Evolutionary conservation across 2,797 vertebrate genomes (phyloP).

Genomic region (Acanthopagrus latus): DNA sequence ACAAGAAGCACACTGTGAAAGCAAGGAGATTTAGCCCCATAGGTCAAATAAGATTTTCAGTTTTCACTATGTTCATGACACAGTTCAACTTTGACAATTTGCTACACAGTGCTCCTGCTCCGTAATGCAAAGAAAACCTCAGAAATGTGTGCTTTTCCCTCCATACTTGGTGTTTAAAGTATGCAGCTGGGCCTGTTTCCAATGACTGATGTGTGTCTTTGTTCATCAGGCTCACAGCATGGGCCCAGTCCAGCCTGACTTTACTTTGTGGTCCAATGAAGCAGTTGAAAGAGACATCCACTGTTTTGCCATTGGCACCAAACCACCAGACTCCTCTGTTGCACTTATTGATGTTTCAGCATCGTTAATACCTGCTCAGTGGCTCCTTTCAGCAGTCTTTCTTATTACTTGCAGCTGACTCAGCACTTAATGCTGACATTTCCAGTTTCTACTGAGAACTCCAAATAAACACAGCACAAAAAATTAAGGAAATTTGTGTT

Average conservation of each 20-base stretch:
- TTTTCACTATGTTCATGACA: slow-evolving; percentile 24
- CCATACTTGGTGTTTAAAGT: slow-evolving; percentile 24
- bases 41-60: slow-evolving; percentile 39
- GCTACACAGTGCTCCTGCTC: slow-evolving; percentile 2
- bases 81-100: slow-evolving; percentile 30
- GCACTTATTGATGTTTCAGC: slow-evolving; percentile 8
- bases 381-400: not conserved
- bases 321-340: slow-evolving; percentile 11
- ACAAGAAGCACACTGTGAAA: slow-evolving; percentile 35
- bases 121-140: slow-evolving; percentile 14
- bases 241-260: not conserved
- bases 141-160: not conserved
- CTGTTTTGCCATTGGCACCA: slow-evolving; percentile 12
- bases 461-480: not conserved
- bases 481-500: too few species aligned
- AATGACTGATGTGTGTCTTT: slow-evolving; percentile 11
- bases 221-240: slow-evolving; percentile 19
- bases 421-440: not conserved
- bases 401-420: slow-evolving; percentile 14
- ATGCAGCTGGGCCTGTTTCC: slow-evolving; percentile 2
- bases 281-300: slow-evolving; percentile 27
- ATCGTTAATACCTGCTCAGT: slow-evolving; percentile 1
- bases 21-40: not conserved
- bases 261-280: slow-evolving; percentile 22
- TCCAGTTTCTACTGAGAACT: not conserved